These are phyloP conservation scores for Chaetodon trifasciatus DNA, from an alignment of 2,797 vertebrate genomes.

Conservation along the genomic window DNA sequence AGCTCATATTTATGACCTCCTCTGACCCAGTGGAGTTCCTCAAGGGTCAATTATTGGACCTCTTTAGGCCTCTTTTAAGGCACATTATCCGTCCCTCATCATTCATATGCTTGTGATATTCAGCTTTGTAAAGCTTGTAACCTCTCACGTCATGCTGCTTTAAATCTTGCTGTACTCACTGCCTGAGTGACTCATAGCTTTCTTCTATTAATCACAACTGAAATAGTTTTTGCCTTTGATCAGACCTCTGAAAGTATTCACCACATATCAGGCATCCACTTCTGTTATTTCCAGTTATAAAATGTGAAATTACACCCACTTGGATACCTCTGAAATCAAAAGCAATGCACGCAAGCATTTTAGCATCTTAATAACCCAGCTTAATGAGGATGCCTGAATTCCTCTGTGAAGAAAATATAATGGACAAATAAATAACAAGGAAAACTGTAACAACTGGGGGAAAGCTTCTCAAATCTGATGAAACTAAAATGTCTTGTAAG, in stretches of 20 bases:
- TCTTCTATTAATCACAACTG: background rate
- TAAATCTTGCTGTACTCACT: background rate
- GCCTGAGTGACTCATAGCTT: background rate
- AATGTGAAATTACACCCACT: background rate
- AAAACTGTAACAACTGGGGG: background rate
- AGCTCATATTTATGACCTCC: background rate
- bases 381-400: background rate
- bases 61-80: background rate
- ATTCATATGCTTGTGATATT: background rate
- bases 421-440: background rate
- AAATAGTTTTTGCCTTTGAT: background rate
- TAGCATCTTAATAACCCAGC: background rate
- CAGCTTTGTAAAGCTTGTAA: background rate
- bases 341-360: background rate
- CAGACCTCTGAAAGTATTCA: background rate
- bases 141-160: background rate
- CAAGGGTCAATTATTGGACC: background rate
- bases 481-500: too few relatives aligned
- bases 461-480: too few relatives aligned
- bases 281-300: background rate
- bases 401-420: background rate
- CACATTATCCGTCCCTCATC: background rate
- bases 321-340: background rate
- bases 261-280: background rate
- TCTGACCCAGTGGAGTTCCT: background rate